phyloP scores from a whole-genome alignment of 37 sponge, comb jelly and placozoan species.

The Haliclona indistincta region DNA sequence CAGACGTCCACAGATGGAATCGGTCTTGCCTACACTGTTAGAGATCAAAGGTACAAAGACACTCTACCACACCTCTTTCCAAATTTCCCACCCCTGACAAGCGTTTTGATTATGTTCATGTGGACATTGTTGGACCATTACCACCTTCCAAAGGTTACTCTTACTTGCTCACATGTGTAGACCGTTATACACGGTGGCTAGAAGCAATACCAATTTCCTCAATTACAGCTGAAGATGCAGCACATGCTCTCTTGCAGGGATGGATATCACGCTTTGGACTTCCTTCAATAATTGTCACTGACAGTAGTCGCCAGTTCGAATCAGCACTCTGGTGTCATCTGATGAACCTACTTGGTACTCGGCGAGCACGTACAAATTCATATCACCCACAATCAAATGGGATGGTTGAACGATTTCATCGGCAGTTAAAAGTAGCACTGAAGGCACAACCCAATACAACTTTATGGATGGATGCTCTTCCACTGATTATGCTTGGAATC shows the following conservation, averaged over 20 bases:
- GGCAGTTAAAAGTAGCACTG: constrained; percentile 55
- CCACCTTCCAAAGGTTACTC: constrained; percentile 56
- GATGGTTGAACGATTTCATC: constrained; percentile 55
- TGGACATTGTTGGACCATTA: constrained; percentile 65
- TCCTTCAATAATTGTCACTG: constrained; percentile 58
- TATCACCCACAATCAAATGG: constrained; percentile 63
- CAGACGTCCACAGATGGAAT: constrained; percentile 48
- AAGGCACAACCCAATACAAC: constrained; percentile 46
- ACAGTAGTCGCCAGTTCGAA: constrained; percentile 67
- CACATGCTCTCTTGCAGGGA: neutral
- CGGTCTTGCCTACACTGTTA: constrained; percentile 54
- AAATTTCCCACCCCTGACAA: constrained; percentile 43
- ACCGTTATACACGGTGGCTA: constrained; percentile 54
- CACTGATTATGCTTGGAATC: constrained; percentile 54
- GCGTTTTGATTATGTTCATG: constrained; percentile 60
- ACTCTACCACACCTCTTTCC: constrained; percentile 35
- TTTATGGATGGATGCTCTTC: constrained; percentile 57
- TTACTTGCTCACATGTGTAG: constrained; percentile 55
- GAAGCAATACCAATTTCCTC: constrained; percentile 44
- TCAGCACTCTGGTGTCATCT: constrained; percentile 45
- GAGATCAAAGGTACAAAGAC: constrained; percentile 58
- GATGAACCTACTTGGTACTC: too few relatives aligned
- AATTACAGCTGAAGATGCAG: constrained; percentile 63
- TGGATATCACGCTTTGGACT: too few relatives aligned
- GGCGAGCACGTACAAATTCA: constrained; percentile 39